Base-by-base conservation (phyloP, 2,113 vertebrate genomes). In the Tautogolabrus adspersus region DNA sequence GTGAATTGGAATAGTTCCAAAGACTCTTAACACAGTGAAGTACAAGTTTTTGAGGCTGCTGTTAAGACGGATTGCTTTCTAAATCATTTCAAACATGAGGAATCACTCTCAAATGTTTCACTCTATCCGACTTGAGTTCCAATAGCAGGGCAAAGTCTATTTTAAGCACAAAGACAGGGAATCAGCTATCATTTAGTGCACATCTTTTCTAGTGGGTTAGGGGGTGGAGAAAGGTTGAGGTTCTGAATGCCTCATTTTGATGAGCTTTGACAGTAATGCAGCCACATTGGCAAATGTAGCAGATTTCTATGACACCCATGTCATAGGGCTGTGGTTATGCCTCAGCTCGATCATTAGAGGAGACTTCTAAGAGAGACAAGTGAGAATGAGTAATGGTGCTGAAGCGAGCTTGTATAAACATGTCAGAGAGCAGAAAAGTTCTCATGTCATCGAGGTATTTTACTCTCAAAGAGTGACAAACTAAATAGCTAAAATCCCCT, bases 361-460 rank as follows among this genome's bases (percentile, higher is more conserved):
- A 86, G 86, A 92, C 91, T 93, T 94, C 84, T 92, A 77, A 92
- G 87, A 87, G 86, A 86, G 87, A 89, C 87, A 86, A 88, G 81
- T 79, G 81, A 84, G 80, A 91, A 84, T 92, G 92, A 94, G 85
- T 93, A 92, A 93, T 92, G 86, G 83, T 79, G 83, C 87, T 90
- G 82, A 90, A 91, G 87, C 85, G 26, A 77, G 87, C 90, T 93
- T 91, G 91, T 91, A 86, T 91, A 93, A 93, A 93, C 90, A 92
- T 93, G 91, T 92, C 93, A 93, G 74, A 75, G 85, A 87, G 86
- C 88, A 93, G 91, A 91, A 93, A 91, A 91, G 91, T 92, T 92
- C 87, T 91, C 89, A 90, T 89, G 88, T 91, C 88, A 86, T 89
- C 64, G 58, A 83, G 87, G 89, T 90, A 88, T 89, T 87, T 87